These are phyloP conservation scores for Onychostruthus taczanowskii DNA, from an alignment of 2,113 vertebrate genomes.

Conservation along the genomic window DNA sequence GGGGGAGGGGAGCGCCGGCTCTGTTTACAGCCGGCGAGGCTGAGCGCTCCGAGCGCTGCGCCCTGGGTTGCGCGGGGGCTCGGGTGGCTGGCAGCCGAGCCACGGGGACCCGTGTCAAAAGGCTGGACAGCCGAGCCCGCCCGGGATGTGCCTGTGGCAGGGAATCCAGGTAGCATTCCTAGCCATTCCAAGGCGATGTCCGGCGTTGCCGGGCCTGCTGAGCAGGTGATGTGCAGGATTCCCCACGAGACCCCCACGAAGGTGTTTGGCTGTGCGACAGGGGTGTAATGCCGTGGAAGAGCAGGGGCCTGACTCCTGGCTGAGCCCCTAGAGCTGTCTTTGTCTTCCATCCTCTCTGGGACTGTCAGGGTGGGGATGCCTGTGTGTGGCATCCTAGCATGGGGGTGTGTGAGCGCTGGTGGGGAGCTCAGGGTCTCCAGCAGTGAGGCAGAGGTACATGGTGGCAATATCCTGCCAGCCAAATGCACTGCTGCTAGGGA, in stretches of 20 bases:
- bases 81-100: background rate
- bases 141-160: background rate
- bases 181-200: background rate
- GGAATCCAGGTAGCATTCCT: background rate
- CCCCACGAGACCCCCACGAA: background rate
- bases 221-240: background rate
- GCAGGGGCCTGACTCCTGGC: accelerated
- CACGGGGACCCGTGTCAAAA: background rate
- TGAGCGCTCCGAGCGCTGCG: background rate
- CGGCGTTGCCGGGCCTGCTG: background rate
- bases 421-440: background rate
- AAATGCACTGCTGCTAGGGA: accelerated
- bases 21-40: background rate
- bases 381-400: background rate
- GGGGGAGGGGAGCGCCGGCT: background rate
- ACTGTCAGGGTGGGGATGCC: background rate
- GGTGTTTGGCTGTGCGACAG: background rate
- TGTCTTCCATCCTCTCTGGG: background rate
- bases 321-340: background rate
- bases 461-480: no score
- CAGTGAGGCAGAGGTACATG: accelerated
- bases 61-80: background rate
- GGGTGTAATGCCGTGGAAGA: background rate
- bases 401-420: background rate
- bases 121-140: background rate